Percentiles rank a stretch among this genome's conserved stretches.
phyloP scores from a whole-genome alignment of 2,888 invertebrate species.

The Lasioglossum villosulum region DNA sequence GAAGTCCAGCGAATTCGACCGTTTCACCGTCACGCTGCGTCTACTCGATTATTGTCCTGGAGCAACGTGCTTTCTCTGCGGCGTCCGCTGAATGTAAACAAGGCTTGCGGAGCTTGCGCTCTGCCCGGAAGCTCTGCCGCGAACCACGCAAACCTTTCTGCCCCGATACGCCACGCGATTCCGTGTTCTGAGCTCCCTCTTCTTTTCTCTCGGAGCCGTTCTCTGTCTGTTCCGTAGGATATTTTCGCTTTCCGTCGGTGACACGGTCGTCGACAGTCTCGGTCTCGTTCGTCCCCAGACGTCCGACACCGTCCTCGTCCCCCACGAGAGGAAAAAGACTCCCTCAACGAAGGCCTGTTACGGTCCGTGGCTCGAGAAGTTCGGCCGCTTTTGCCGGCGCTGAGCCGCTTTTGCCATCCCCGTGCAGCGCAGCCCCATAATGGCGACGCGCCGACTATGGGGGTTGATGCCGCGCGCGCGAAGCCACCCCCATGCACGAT shows the following conservation, averaged over 20 bases:
- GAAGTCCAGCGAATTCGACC: neutral
- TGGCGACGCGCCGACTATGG: constrained; percentile 73
- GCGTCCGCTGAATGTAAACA: constrained; percentile 70
- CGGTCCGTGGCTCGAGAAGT: constrained; percentile 47
- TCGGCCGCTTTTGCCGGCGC: constrained; percentile 45
- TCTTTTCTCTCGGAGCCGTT: neutral
- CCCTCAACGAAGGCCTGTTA: constrained; percentile 29
- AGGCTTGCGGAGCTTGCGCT: constrained; percentile 70
- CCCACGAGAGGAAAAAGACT: constrained; percentile 19
- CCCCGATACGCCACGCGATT: constrained; percentile 52
- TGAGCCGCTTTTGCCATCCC: constrained; percentile 43
- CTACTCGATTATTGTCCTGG: constrained; percentile 40
- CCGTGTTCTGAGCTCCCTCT: constrained; percentile 14
- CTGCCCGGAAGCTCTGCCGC: constrained; percentile 62
- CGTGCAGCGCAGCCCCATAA: constrained; percentile 67
- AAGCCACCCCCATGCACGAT: constrained; percentile 78
- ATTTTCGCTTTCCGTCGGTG: constrained; percentile 17
- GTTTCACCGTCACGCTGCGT: constrained; percentile 3
- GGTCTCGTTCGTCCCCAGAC: constrained; percentile 16
- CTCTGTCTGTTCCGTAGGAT: neutral
- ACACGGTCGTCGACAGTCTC: constrained; percentile 6
- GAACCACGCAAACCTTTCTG: constrained; percentile 62
- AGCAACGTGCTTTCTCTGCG: constrained; percentile 67
- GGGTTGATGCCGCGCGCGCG: constrained; percentile 65
- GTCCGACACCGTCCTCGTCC: constrained; percentile 35